Conservation (phyloP, 1,140 invertebrate genomes). For the Arctopsyche grandis region DNA sequence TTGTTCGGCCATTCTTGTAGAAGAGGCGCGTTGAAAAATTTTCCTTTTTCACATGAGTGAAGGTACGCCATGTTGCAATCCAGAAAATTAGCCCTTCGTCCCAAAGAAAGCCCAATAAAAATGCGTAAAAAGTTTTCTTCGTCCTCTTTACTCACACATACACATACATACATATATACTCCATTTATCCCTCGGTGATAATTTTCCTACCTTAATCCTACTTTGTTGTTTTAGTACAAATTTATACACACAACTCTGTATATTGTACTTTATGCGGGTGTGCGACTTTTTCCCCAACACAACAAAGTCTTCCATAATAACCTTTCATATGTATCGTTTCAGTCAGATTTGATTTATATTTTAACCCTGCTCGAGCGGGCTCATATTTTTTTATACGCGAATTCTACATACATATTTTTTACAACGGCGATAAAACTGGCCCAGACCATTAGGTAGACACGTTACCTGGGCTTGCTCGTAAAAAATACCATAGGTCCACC, state of each 20-base stretch:
- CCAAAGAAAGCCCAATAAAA: constrained; percentile 7
- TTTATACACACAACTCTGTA: not conserved
- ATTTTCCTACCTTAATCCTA: not conserved
- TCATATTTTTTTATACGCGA: constrained; percentile 15
- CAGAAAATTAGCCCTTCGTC: constrained; percentile 9
- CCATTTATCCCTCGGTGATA: not conserved
- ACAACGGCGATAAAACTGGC: constrained; percentile 33
- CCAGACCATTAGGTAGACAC: constrained; percentile 23
- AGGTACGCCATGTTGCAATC: constrained; percentile 3
- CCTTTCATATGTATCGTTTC: not conserved
- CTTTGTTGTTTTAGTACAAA: not conserved
- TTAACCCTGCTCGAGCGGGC: not conserved
- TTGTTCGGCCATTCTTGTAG: not conserved
- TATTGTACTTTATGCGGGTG: not conserved
- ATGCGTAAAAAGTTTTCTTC: not conserved
- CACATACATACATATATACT: constrained; percentile 1
- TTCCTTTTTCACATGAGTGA: not conserved
- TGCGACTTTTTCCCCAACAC: not conserved
- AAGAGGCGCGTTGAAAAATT: not conserved
- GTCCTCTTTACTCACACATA: not conserved
- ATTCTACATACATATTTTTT: constrained; percentile 20
- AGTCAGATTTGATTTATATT: constrained; percentile 34
- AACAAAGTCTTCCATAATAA: no score
- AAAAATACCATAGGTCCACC: constrained; percentile 5
- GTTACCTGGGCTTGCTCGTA: constrained; percentile 23